Percentiles rank a stretch among this genome's conserved stretches.
phyloP scores from a whole-genome alignment of 92 coral and sea anemone genomes.

The Phymanthus crucifer region DNA sequence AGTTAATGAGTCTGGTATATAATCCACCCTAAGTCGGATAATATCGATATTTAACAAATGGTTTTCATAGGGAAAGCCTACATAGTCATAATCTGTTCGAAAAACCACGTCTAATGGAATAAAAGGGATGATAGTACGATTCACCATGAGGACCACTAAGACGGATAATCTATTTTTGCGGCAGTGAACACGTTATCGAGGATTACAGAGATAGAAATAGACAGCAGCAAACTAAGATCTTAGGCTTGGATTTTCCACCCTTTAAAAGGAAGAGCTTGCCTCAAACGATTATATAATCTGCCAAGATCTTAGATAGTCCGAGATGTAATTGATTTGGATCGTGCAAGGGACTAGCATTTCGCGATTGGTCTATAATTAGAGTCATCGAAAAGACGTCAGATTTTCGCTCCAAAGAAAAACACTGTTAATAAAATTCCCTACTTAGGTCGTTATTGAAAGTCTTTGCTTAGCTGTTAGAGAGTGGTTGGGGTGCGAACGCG shows the following conservation, averaged over 20 bases:
- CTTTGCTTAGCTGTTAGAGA: background rate
- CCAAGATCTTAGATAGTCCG: background rate
- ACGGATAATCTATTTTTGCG: background rate
- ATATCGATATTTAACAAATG: conserved; percentile 2
- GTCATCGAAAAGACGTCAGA: background rate
- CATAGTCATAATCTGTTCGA: background rate
- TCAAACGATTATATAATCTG: background rate
- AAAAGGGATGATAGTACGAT: conserved; percentile 4
- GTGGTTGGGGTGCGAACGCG: background rate
- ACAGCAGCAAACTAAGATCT: background rate
- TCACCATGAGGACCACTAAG: background rate
- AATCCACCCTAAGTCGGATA: background rate
- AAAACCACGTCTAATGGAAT: background rate
- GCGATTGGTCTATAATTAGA: conserved; percentile 2
- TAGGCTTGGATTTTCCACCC: background rate
- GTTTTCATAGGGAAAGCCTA: background rate
- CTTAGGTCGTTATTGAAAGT: background rate
- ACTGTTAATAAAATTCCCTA: background rate
- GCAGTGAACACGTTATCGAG: background rate
- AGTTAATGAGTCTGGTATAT: background rate
- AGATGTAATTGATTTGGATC: background rate
- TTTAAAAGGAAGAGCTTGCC: background rate
- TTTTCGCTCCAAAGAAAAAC: background rate
- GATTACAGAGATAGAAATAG: background rate
- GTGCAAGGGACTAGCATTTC: background rate